Evolutionary conservation across 2,113 vertebrate species (phyloP), one percentile per base, ranked within the genome.

Genomic region (Stegostoma tigrinum): DNA sequence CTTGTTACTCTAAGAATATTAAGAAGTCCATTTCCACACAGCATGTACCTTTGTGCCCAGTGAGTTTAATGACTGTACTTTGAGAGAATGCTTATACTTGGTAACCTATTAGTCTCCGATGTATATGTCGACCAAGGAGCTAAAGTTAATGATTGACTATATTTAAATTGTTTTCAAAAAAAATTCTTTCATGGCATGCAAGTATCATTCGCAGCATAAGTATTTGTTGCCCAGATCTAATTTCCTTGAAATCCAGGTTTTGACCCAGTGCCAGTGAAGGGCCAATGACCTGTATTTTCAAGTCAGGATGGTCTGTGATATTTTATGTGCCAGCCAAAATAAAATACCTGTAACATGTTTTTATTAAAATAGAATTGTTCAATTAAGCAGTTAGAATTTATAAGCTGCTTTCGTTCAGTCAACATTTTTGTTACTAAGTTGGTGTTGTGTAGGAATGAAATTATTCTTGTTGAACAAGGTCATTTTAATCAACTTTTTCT

Each of bases 401-500:
- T 61, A 42, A 42, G 38, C 8, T 21, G 8, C 34, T 10, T 91
- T 15, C 14, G n/a, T 91, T 91, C n/a, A 61, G 30, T 91, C n/a
- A 64, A 64, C 19, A 91, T 91, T 91, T 64, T 34, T 27, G 42
- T 70, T 30, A 95, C 93, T 34, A 75, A 72, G 24, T 72, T 95
- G 55, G 38, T 14, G 55, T 70, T 38, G 30, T 95, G 15, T 45
- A 19, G 12, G 21, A 15, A 72, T 75, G 12, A 52, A 95, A 48
- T 52, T 42, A 23, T 75, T 94, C 38, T 94, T 38, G 19, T 38
- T 27, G 96, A 96, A 95, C 95, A 45, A 95, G 96, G 96, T 0
- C 27, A 97, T 96, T 75, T 96, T 72, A 96, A 10, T 97, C 78
- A 93, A 96, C 67, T 10, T 96, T 95, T 96, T 96, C 89, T 97